A percentile compares a stretch with the other conserved stretches of the same genome.
phyloP scores from a whole-genome alignment of 92 coral and sea anemone species.

The Paramuricea clavata region DNA sequence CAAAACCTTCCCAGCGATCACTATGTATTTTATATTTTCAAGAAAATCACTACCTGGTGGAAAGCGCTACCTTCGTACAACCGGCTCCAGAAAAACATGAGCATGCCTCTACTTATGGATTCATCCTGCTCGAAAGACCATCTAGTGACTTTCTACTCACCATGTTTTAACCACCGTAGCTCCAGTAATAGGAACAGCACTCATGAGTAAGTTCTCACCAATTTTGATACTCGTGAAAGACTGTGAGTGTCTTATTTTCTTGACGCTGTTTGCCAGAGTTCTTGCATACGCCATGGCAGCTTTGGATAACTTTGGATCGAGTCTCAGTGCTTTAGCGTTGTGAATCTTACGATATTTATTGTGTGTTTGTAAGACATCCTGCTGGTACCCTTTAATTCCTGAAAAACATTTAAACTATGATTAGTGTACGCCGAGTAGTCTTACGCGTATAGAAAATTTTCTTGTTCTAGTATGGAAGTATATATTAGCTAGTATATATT shows the following conservation, averaged over 20 bases:
- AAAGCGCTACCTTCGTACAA: not conserved
- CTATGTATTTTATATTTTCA: too few relatives aligned
- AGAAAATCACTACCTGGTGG: too few relatives aligned
- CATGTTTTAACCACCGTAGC: conserved; percentile 32
- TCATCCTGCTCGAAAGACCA: too few relatives aligned
- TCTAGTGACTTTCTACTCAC: not conserved
- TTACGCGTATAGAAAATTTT: too few relatives aligned
- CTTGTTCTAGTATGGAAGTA: too few relatives aligned
- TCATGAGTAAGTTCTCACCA: conserved; percentile 13
- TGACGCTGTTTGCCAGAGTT: not conserved
- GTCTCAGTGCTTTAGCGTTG: conserved; percentile 5
- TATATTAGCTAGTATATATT: too few relatives aligned
- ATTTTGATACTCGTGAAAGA: not conserved
- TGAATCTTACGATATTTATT: conserved; percentile 18
- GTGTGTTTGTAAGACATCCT: conserved; percentile 11
- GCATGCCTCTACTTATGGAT: not conserved
- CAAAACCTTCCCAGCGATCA: too few relatives aligned
- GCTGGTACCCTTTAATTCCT: conserved; percentile 2
- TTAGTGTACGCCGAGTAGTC: too few relatives aligned
- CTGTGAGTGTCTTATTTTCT: not conserved
- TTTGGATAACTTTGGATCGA: not conserved
- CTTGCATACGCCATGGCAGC: conserved; percentile 19
- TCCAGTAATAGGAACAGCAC: conserved; percentile 19
- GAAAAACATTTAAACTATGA: too few relatives aligned
- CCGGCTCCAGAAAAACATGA: not conserved